These are phyloP conservation scores for Agrenia bidenticulata DNA, from an alignment of 2,888 invertebrate genomes.

Conservation along the genomic window DNA sequence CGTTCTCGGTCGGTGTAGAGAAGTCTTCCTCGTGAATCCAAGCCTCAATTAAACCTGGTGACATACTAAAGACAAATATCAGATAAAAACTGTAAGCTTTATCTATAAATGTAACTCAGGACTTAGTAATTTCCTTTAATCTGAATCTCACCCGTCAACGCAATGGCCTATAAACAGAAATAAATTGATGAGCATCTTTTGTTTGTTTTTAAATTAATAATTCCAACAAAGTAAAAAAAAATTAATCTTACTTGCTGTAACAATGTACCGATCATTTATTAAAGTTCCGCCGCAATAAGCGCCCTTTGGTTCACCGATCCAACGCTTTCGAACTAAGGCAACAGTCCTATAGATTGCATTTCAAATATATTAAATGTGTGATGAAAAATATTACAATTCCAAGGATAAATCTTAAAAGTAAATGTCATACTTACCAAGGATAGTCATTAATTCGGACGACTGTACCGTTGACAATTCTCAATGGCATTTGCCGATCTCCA, in stretches of 20 bases:
- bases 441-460: slow-evolving; percentile 43
- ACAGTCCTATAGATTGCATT: slow-evolving; percentile 19
- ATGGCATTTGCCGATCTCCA: slow-evolving; percentile 34
- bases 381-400: not conserved
- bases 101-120: too few relatives aligned
- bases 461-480: slow-evolving; percentile 46
- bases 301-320: slow-evolving; percentile 38
- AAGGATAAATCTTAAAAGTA: not conserved
- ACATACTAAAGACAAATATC: slow-evolving; percentile 19
- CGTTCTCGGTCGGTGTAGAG: slow-evolving; percentile 35
- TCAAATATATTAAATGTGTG: not conserved
- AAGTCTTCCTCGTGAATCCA: slow-evolving; percentile 46
- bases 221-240: not conserved
- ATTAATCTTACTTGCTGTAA: slow-evolving; percentile 17
- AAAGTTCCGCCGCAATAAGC: slow-evolving; percentile 42
- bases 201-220: slow-evolving; percentile 1
- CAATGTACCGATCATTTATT: slow-evolving; percentile 28
- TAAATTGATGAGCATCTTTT: not conserved
- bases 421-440: slow-evolving; percentile 37
- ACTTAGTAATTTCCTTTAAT: too few relatives aligned
- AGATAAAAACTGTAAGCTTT: too few relatives aligned
- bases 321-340: slow-evolving; percentile 37
- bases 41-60: slow-evolving; percentile 32
- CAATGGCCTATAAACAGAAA: slow-evolving; percentile 33
- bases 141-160: slow-evolving; percentile 31